Conservation (phyloP, 2,113 vertebrate species). For the Apodemus speciosus region DNA sequence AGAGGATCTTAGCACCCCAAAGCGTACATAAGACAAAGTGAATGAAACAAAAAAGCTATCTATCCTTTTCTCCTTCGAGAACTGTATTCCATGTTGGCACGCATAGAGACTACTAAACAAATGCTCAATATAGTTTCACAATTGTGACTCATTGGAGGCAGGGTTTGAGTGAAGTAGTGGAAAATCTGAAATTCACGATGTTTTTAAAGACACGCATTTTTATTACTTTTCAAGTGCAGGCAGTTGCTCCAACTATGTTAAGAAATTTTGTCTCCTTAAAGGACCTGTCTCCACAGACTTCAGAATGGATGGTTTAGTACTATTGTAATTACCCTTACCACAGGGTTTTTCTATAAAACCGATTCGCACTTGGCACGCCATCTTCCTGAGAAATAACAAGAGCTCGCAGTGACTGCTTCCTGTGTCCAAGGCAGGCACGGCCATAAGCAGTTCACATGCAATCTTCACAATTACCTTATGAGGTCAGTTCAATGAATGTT, state of each 20-base stretch:
- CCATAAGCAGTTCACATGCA: neutral
- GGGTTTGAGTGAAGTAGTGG: conserved; percentile 47
- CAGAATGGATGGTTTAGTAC: conserved; percentile 51
- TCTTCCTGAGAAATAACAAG: conserved; percentile 51
- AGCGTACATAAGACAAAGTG: conserved; percentile 24
- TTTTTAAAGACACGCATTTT: conserved; percentile 64
- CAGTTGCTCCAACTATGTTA: conserved; percentile 45
- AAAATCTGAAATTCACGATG: conserved; percentile 64
- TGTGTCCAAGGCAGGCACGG: neutral
- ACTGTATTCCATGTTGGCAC: conserved; percentile 46
- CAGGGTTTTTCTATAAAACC: conserved; percentile 39
- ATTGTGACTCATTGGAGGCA: conserved; percentile 53
- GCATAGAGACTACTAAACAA: neutral
- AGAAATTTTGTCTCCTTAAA: conserved; percentile 30
- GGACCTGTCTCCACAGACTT: neutral
- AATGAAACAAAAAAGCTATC: neutral
- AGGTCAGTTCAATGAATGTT: neutral
- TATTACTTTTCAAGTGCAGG: conserved; percentile 62
- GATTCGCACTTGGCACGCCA: neutral
- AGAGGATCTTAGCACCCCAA: neutral
- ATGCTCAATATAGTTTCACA: neutral
- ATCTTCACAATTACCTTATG: conserved; percentile 32
- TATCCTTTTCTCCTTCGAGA: conserved; percentile 28
- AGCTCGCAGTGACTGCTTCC: neutral
- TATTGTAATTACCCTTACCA: conserved; percentile 32